Evolutionary conservation across 2,113 vertebrate species (phyloP).

Genomic region (Saccopteryx leptura): DNA sequence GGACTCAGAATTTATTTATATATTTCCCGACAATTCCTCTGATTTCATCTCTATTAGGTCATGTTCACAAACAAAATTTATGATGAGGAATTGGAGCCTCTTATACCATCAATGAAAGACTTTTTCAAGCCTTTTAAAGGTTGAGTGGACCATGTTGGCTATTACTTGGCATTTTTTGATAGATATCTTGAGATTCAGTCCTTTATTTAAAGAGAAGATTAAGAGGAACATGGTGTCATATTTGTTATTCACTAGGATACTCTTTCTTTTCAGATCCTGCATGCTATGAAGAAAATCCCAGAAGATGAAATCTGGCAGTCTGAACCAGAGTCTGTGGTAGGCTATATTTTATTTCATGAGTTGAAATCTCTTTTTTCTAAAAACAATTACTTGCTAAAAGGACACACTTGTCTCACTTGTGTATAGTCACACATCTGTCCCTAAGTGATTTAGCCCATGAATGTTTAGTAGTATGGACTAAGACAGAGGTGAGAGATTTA

Average conservation of each 20-base stretch:
- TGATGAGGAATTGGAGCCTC: background rate
- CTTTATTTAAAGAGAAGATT: conserved; percentile 44
- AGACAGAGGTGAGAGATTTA: background rate
- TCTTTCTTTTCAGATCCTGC: conserved; percentile 91
- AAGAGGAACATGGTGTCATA: background rate
- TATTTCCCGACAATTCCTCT: background rate
- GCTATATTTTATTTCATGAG: conserved; percentile 74
- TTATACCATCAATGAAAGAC: background rate
- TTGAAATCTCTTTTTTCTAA: background rate
- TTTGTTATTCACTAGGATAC: conserved; percentile 34
- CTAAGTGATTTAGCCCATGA: background rate
- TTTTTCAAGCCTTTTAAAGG: background rate
- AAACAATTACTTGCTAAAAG: conserved; percentile 16
- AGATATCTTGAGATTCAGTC: background rate
- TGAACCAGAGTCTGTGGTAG: conserved; percentile 93
- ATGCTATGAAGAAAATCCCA: conserved; percentile 92
- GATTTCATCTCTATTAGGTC: background rate
- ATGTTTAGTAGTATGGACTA: background rate
- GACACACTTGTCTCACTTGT: background rate
- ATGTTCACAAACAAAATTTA: conserved; percentile 28
- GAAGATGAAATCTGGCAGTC: conserved; percentile 94
- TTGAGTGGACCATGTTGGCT: conserved; percentile 28
- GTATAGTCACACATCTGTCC: background rate
- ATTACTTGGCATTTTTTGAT: conserved; percentile 48
- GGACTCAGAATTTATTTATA: conserved; percentile 20